Percentiles rank a stretch among this genome's conserved stretches.
Conservation (phyloP, 2,113 vertebrate genomes). For the Amblyopsis rosae region DNA sequence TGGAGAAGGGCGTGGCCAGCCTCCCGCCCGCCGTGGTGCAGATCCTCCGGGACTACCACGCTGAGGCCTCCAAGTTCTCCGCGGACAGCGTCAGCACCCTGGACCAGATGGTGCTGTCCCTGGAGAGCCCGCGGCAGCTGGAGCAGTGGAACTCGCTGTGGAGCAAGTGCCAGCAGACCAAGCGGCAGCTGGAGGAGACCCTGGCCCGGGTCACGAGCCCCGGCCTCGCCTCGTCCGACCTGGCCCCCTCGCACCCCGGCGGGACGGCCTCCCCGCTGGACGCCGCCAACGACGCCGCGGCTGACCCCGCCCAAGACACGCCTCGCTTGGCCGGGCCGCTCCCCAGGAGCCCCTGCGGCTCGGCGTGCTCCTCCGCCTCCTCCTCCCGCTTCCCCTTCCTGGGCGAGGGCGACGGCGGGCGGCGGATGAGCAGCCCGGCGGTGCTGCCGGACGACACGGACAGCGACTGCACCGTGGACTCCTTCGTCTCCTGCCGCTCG, state of each 20-base stretch:
- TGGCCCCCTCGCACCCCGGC: not conserved
- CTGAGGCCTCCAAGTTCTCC: slow-evolving; percentile 75
- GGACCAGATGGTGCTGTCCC: slow-evolving; percentile 65
- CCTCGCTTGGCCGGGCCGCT: slow-evolving; percentile 50
- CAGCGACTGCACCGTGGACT: slow-evolving; percentile 77
- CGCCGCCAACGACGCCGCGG: not conserved
- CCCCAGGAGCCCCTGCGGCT: slow-evolving; percentile 50
- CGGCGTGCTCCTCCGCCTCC: slow-evolving; percentile 50
- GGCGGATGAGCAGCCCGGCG: slow-evolving; percentile 57
- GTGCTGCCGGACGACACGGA: slow-evolving; percentile 73
- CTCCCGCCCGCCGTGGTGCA: slow-evolving; percentile 59
- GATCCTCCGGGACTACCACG: slow-evolving; percentile 70
- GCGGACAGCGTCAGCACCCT: slow-evolving; percentile 76
- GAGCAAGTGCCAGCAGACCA: slow-evolving; percentile 75
- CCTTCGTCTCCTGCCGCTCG: slow-evolving; percentile 68
- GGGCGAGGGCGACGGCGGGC: slow-evolving; percentile 38
- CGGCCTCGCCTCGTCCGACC: slow-evolving; percentile 34
- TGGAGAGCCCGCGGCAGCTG: slow-evolving; percentile 70
- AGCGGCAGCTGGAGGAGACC: slow-evolving; percentile 69
- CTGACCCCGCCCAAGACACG: slow-evolving; percentile 38
- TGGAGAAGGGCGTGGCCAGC: slow-evolving; percentile 39
- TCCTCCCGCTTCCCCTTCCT: slow-evolving; percentile 57
- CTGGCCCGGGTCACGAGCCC: slow-evolving; percentile 33
- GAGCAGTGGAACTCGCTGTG: slow-evolving; percentile 73
- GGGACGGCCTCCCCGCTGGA: slow-evolving; percentile 18